Percentiles rank a stretch among this genome's conserved stretches.
These are phyloP conservation scores for Sylvilagus floridanus DNA, from an alignment of 2,797 vertebrate species.

Conservation along the genomic window DNA sequence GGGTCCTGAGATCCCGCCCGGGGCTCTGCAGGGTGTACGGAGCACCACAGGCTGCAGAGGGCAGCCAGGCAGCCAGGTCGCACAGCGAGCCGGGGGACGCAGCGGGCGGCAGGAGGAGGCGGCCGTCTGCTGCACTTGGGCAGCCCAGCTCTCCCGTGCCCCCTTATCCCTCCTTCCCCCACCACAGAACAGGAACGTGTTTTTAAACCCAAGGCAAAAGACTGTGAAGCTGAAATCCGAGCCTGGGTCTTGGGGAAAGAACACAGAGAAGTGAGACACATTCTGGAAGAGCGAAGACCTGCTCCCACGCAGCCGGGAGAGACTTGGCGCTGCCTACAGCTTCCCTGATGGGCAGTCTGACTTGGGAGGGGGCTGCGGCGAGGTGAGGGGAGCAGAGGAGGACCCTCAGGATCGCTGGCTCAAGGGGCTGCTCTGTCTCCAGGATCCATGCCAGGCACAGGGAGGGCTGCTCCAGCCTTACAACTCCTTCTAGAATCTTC, in stretches of 20 bases:
- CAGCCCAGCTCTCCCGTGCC: neutral
- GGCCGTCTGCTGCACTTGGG: slow-evolving; percentile 12
- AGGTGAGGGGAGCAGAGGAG: neutral
- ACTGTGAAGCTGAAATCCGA: slow-evolving; percentile 71
- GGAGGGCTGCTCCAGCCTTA: neutral
- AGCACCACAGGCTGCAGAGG: neutral
- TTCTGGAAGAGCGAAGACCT: slow-evolving; percentile 61
- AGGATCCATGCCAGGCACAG: neutral
- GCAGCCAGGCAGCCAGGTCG: neutral
- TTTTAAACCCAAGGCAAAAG: slow-evolving; percentile 69
- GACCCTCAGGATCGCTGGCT: too few relatives aligned
- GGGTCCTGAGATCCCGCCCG: neutral
- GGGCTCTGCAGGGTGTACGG: neutral
- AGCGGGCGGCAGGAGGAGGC: neutral
- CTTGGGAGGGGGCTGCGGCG: neutral
- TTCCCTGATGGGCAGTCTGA: neutral
- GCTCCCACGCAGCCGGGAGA: slow-evolving; percentile 31
- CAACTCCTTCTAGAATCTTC: neutral
- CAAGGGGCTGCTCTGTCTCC: neutral
- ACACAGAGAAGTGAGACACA: slow-evolving; percentile 61
- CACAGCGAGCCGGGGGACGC: slow-evolving; percentile 8
- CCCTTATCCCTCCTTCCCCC: neutral
- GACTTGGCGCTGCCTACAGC: neutral
- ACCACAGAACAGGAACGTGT: slow-evolving; percentile 58
- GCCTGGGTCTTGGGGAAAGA: slow-evolving; percentile 68